Evolutionary conservation across 2,113 vertebrate genomes (phyloP).

Genomic region (Chaetops frenatus): DNA sequence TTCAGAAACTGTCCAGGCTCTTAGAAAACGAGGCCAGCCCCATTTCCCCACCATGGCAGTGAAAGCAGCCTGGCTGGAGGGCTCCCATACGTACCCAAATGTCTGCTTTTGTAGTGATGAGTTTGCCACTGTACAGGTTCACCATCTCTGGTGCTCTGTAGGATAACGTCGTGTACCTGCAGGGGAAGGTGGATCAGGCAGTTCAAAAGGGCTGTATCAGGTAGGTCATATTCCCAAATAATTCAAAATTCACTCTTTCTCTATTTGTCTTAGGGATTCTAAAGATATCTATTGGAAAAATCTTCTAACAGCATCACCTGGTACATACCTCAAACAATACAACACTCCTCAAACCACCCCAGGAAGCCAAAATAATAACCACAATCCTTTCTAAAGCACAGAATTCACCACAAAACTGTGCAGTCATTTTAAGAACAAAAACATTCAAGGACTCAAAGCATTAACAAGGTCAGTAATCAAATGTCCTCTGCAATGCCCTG

Average conservation of each 20-base stretch:
- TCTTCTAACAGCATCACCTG: neutral
- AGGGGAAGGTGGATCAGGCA: neutral
- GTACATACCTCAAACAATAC: neutral
- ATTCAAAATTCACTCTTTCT: neutral
- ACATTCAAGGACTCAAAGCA: neutral
- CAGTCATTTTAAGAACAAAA: neutral
- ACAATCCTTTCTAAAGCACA: neutral
- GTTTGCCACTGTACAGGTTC: slow-evolving; percentile 90
- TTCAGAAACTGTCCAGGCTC: neutral
- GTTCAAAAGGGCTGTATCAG: neutral
- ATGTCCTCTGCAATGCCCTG: neutral
- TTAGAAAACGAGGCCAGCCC: neutral
- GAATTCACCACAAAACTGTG: neutral
- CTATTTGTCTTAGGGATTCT: neutral
- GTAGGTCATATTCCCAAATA: neutral
- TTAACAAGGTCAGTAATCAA: neutral
- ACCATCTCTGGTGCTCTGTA: slow-evolving; percentile 98
- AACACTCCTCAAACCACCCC: neutral
- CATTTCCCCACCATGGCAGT: neutral
- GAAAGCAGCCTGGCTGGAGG: neutral
- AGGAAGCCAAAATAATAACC: neutral
- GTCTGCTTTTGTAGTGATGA: slow-evolving; percentile 97
- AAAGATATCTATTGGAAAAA: rapidly evolving
- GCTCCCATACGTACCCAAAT: slow-evolving; percentile 84
- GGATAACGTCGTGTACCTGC: slow-evolving; percentile 95